phyloP scores from a whole-genome alignment of 92 coral and sea anemone genomes.

The Palythoa caribaeorum region DNA sequence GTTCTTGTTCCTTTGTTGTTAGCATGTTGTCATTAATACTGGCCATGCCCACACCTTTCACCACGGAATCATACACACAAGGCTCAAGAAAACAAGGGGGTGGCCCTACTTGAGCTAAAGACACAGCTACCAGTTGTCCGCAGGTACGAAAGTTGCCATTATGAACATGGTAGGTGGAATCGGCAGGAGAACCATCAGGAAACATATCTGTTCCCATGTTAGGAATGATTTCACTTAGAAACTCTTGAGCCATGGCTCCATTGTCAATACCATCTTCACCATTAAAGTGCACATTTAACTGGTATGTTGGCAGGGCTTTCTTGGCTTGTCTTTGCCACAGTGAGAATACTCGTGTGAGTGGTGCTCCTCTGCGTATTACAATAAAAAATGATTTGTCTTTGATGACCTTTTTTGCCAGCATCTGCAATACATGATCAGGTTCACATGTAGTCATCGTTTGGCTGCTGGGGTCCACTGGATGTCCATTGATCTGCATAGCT shows the following conservation, averaged over 20 bases:
- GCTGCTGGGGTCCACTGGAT: constrained; percentile 6
- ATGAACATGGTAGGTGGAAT: constrained; percentile 60
- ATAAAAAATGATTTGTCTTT: constrained; percentile 35
- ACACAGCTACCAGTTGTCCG: constrained; percentile 51
- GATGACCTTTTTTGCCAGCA: constrained; percentile 31
- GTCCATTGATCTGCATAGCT: constrained; percentile 9
- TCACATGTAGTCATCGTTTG: neutral
- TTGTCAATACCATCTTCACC: constrained; percentile 60
- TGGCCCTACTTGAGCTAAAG: constrained; percentile 57
- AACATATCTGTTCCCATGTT: constrained; percentile 51
- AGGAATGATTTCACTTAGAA: constrained; percentile 27
- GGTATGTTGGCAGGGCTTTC: constrained; percentile 44
- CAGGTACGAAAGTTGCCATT: constrained; percentile 55
- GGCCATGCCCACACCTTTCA: constrained; percentile 55
- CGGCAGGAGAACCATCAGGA: constrained; percentile 65
- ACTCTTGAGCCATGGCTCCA: constrained; percentile 58
- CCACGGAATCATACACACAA: constrained; percentile 51
- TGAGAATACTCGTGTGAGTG: constrained; percentile 43
- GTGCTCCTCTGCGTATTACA: constrained; percentile 45
- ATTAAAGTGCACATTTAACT: constrained; percentile 44
- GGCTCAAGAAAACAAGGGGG: constrained; percentile 57
- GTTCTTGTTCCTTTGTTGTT: constrained; percentile 43
- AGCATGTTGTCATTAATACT: constrained; percentile 1
- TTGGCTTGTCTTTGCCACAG: constrained; percentile 64
- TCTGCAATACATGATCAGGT: constrained; percentile 27